phyloP scores from a whole-genome alignment of 1,140 invertebrate genomes.

The Papilio glaucus region DNA sequence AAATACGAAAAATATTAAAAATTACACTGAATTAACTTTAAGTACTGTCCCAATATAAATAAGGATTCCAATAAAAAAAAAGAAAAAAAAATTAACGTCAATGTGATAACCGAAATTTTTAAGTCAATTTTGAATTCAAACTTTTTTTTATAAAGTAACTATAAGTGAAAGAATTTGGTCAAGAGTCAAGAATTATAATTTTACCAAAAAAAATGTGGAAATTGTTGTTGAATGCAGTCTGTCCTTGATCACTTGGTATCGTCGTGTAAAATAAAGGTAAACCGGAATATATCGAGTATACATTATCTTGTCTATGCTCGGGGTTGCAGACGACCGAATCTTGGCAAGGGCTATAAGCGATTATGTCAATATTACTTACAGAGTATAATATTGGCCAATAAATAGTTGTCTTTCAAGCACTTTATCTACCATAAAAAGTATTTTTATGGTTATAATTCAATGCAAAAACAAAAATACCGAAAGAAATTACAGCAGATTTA shows the following conservation, averaged over 20 bases:
- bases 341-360: neutral
- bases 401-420: neutral
- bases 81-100: neutral
- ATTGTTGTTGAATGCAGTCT: slow-evolving; percentile 29
- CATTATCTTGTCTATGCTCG: neutral
- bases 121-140: slow-evolving; percentile 32
- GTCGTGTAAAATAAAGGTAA: slow-evolving; percentile 20
- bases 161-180: slow-evolving; percentile 38
- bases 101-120: slow-evolving; percentile 11
- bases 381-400: neutral
- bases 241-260: slow-evolving; percentile 19
- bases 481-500: too few species aligned
- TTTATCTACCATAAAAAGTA: too few species aligned
- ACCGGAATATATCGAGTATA: neutral
- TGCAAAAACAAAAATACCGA: too few species aligned
- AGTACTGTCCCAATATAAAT: slow-evolving; percentile 6
- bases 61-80: neutral
- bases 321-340: slow-evolving; percentile 1
- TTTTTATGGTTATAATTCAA: too few species aligned
- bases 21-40: neutral
- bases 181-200: slow-evolving; percentile 26
- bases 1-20: neutral
- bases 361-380: neutral
- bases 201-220: slow-evolving; percentile 36
- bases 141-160: slow-evolving; percentile 37